Base-by-base conservation (phyloP, 2,113 vertebrate genomes). In the Anser cygnoides region DNA sequence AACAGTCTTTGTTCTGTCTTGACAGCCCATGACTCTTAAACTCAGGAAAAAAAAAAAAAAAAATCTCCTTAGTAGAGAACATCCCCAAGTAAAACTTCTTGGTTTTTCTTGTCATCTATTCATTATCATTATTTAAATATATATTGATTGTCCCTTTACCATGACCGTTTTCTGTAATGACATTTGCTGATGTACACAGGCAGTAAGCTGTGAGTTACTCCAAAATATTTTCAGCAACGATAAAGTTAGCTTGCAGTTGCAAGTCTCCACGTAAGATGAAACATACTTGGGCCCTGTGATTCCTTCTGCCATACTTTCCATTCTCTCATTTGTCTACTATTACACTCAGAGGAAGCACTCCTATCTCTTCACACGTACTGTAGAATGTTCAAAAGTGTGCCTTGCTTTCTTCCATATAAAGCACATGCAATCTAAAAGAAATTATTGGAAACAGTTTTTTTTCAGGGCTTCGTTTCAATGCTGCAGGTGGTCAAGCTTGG, bases 291-390 rank as follows among this genome's bases (percentile, higher is more conserved):
- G 67, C 46, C 25, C 35, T 49, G 1, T 57, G 72, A 93, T 62
- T 89, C 71, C 44, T 89, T 66, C 62, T 92, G 35, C 77, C 73
- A 75, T 84, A 86, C 18, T 88, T 88, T 83, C 82, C 94, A 90
- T 90, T 82, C 67, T 63, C 67, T 94, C 92, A 84, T 84, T 86
- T 63, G 75, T 87, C 65, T 93, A 20, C 1, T 78, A 25, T 87
- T 89, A 75, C 77, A 84, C 41, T 28, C 35, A 72, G 76, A 87
- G 76, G 93, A 96, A 92, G 31, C 13, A 33, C 61, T 94, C 68
- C 88, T 94, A 90, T 93, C 80, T 92, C 93, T 75, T 79, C 88
- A 84, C 59, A 84, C 77, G 78, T 29, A 59, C 43, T n/a, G 17
- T 18, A 57, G 33, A 67, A 39, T 92, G 76, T 18, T 95, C 92